Conservation (phyloP, 2,113 vertebrate genomes). For the Cromileptes altivelis region DNA sequence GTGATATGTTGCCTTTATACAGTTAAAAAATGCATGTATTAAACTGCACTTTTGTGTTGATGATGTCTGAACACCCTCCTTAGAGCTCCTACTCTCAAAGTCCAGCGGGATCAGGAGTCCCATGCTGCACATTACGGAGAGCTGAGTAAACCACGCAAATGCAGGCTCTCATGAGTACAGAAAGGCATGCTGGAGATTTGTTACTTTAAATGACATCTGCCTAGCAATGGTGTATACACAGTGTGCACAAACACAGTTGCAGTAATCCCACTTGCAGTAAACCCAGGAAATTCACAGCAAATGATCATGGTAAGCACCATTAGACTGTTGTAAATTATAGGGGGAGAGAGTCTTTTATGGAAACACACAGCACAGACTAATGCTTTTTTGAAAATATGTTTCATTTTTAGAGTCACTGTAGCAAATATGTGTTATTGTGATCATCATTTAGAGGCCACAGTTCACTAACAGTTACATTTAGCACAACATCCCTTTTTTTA, state of each 20-base stretch:
- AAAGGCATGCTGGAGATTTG: slow-evolving; percentile 22
- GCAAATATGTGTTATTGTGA: neutral
- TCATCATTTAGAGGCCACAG: neutral
- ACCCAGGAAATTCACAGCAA: slow-evolving; percentile 6
- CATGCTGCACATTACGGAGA: slow-evolving; percentile 1
- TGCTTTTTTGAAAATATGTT: neutral
- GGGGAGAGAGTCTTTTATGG: neutral
- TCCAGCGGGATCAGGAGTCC: slow-evolving; percentile 22
- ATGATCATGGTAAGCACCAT: neutral
- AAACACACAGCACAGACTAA: neutral
- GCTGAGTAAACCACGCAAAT: slow-evolving; percentile 19
- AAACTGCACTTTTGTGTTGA: neutral
- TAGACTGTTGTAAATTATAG: neutral
- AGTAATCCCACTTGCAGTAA: slow-evolving; percentile 3
- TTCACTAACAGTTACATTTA: slow-evolving; percentile 1
- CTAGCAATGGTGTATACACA: neutral
- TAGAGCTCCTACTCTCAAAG: neutral
- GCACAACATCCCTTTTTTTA: neutral
- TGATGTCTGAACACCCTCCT: neutral
- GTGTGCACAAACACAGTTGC: neutral
- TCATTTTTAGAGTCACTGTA: neutral
- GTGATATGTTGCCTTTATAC: neutral
- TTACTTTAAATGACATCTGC: slow-evolving; percentile 21
- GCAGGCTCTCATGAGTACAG: neutral
- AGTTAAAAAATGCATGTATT: neutral